Percentiles rank a stretch among this genome's conserved stretches.
phyloP scores from a whole-genome alignment of 2,797 vertebrate genomes.

The Spinibarbus caldwelli region DNA sequence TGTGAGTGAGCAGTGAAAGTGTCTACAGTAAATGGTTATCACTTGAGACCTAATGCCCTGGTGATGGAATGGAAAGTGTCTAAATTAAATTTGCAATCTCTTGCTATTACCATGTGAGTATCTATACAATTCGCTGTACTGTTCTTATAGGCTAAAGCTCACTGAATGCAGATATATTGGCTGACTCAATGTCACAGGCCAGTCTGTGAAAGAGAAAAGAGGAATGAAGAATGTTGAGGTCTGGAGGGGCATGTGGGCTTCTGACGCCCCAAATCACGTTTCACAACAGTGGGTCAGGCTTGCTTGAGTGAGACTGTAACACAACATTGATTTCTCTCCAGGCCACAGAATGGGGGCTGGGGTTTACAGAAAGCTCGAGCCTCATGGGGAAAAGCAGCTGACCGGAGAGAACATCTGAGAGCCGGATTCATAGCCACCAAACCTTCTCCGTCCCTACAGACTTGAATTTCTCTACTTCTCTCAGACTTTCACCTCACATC shows the following conservation, averaged over 20 bases:
- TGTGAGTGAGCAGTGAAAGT: background rate
- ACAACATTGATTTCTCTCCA: conserved; percentile 40
- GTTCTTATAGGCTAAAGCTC: conserved; percentile 20
- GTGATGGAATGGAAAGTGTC: conserved; percentile 11
- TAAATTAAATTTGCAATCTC: conserved; percentile 12
- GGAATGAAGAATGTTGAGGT: conserved; percentile 19
- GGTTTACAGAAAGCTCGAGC: conserved; percentile 25
- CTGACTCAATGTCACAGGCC: conserved; percentile 40
- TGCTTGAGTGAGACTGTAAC: conserved; percentile 30
- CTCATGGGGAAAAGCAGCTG: conserved; percentile 55
- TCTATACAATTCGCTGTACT: conserved; percentile 14
- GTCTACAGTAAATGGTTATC: background rate
- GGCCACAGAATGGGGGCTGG: conserved; percentile 36
- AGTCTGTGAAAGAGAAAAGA: conserved; percentile 32
- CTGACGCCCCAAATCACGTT: conserved; percentile 49
- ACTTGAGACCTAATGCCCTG: background rate
- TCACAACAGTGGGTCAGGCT: conserved; percentile 42
- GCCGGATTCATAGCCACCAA: conserved; percentile 31
- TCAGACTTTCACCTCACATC: conserved; percentile 24
- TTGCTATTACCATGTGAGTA: conserved; percentile 2
- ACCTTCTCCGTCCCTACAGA: conserved; percentile 36
- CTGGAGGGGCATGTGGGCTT: conserved; percentile 23
- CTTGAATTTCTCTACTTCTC: background rate
- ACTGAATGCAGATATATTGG: conserved; percentile 17
- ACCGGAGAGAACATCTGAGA: conserved; percentile 58